A percentile compares a stretch with the other conserved stretches of the same genome.
Conservation (phyloP, 2,888 invertebrate genomes). For the Hybos culiciformis region DNA sequence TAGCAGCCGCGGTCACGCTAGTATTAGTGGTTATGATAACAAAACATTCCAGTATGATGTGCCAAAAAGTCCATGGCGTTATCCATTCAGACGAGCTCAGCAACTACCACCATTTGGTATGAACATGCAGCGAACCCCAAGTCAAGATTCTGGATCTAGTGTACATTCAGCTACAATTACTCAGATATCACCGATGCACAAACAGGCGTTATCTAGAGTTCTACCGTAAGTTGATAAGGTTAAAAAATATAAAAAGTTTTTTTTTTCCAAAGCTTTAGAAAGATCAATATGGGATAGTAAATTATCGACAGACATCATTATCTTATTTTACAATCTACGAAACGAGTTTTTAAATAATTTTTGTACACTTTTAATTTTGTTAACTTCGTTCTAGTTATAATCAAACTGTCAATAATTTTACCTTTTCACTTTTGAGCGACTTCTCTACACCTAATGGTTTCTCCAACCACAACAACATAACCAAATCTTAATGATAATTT, state of each 20-base stretch:
- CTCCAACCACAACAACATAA: too few relatives aligned
- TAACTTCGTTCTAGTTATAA: too few relatives aligned
- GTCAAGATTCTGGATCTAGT: slow-evolving; percentile 46
- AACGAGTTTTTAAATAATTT: too few relatives aligned
- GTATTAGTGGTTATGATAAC: slow-evolving; percentile 46
- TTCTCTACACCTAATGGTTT: too few relatives aligned
- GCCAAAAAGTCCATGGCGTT: slow-evolving; percentile 64
- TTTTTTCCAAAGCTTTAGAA: too few relatives aligned
- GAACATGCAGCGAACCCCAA: slow-evolving; percentile 42
- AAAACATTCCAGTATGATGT: slow-evolving; percentile 51
- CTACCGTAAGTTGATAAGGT: slow-evolving; percentile 30
- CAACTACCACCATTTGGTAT: slow-evolving; percentile 27
- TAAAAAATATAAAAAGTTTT: neutral
- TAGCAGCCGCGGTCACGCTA: slow-evolving; percentile 17
- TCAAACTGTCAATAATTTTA: too few relatives aligned
- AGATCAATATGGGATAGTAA: neutral
- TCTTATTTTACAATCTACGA: too few relatives aligned
- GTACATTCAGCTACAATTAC: slow-evolving; percentile 39
- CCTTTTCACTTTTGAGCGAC: too few relatives aligned
- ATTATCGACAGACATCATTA: too few relatives aligned
- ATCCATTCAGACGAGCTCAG: slow-evolving; percentile 41
- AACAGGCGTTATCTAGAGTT: slow-evolving; percentile 32
- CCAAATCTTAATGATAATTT: too few relatives aligned
- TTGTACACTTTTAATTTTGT: too few relatives aligned
- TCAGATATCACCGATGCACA: slow-evolving; percentile 35